Conservation (phyloP, 1,140 invertebrate species). For the Conopomorpha cramerella region DNA sequence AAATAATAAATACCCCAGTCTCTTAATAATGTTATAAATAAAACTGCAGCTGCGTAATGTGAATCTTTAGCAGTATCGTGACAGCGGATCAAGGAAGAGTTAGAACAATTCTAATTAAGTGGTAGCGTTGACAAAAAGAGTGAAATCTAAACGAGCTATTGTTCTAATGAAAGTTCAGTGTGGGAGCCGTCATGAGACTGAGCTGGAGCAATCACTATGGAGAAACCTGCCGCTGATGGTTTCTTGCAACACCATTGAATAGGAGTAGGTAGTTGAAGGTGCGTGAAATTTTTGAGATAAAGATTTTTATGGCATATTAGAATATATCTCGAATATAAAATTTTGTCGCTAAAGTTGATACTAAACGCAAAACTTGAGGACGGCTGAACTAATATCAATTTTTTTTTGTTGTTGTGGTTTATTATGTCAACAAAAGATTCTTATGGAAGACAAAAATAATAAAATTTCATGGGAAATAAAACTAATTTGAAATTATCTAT, state of each 20-base stretch:
- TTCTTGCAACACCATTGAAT: neutral
- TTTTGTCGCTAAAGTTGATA: neutral
- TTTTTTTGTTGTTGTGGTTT: too few species aligned
- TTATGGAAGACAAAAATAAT: too few species aligned
- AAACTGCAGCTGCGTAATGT: neutral
- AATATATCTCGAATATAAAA: neutral
- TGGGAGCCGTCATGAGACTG: slow-evolving; percentile 23
- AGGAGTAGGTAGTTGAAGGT: too few species aligned
- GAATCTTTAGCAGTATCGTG: neutral
- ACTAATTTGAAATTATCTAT: too few species aligned
- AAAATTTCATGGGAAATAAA: too few species aligned
- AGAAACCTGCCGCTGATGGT: neutral
- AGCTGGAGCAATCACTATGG: slow-evolving; percentile 19
- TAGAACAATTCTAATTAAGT: neutral
- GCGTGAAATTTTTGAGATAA: neutral
- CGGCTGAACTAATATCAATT: too few species aligned
- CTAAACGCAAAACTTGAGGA: too few species aligned
- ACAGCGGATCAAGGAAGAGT: neutral
- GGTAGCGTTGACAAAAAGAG: slow-evolving; percentile 44
- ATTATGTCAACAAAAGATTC: too few species aligned
- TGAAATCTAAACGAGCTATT: slow-evolving; percentile 46
- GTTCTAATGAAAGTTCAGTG: slow-evolving; percentile 39
- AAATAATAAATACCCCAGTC: neutral
- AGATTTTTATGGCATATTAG: neutral
- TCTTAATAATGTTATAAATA: neutral